Evolutionary conservation across 2,797 vertebrate genomes (phyloP).

Genomic region (Eptatretus atami): DNA sequence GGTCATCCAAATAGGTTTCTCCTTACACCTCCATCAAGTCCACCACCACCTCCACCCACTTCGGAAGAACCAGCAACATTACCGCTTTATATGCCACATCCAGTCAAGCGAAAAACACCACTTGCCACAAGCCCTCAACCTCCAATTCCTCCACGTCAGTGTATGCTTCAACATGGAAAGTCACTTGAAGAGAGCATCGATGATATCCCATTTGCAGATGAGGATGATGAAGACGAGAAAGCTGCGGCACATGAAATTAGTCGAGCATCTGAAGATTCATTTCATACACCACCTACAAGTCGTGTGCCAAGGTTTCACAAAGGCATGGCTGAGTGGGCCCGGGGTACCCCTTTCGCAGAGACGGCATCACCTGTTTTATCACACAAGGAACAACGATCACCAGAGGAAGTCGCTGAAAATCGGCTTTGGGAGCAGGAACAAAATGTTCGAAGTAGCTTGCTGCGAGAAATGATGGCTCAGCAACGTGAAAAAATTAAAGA

Average conservation of each 20-base stretch:
- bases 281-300: slow-evolving; percentile 41
- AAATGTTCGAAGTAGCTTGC: slow-evolving; percentile 50
- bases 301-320: slow-evolving; percentile 16
- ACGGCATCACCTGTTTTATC: too few species aligned
- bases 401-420: slow-evolving; percentile 54
- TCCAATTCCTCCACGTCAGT: not conserved
- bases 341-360: slow-evolving; percentile 37
- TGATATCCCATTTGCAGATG: slow-evolving; percentile 84
- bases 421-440: slow-evolving; percentile 65
- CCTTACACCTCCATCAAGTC: slow-evolving; percentile 83
- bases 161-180: slow-evolving; percentile 15
- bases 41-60: slow-evolving; percentile 51
- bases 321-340: slow-evolving; percentile 11
- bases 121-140: not conserved
- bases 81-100: slow-evolving; percentile 23
- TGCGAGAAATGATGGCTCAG: slow-evolving; percentile 70
- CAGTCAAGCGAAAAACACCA: slow-evolving; percentile 23
- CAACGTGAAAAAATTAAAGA: slow-evolving; percentile 71
- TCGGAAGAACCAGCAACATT: slow-evolving; percentile 59
- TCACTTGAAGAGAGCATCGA: slow-evolving; percentile 78
- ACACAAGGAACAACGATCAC: too few species aligned
- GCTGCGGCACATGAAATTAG: not conserved
- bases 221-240: slow-evolving; percentile 37
- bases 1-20: slow-evolving; percentile 15
- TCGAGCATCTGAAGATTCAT: slow-evolving; percentile 28